Evolutionary conservation across 1,140 invertebrate genomes (phyloP), one percentile per base, ranked within the genome.

Genomic region (Nasonia giraulti): DNA sequence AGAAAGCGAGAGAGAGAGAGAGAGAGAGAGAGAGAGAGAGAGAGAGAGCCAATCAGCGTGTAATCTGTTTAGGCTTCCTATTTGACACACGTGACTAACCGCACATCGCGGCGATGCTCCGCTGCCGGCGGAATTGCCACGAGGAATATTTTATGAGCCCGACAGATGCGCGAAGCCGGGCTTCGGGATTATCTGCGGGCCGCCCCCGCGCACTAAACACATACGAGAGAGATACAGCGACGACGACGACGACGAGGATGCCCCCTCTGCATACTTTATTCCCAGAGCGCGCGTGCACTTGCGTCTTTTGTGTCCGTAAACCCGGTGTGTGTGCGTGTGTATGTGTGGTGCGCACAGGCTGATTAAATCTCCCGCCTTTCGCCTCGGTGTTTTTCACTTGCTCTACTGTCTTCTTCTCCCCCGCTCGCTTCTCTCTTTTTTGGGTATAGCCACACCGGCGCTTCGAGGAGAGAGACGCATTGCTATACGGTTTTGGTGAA

Each of bases 51-150:
- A 90, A 91, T 91, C 90, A 89, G 88, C 88, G 86, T 88, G 88
- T 92, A 92, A 92, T 92, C 90, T 89, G 89, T 92, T 92, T 92
- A 91, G 88, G 86, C 89, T 91, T 86, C 88, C 86, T 82, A 88
- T 90, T 90, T 87, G 88, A 87, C 87, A 88, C 89, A 86, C 87
- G 87, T 89, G 89, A 91, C 90, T 90, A 90, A 91, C 90, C 91
- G 86, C 89, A 85, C 85, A 84, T 88, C 86, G 14, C 55, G 33
- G 84, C 87, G 80, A 82, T 85, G 83, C 66, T 85, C 33, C 33
- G 83, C 85, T 80, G 73, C 40, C 77, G 23, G 62, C 12, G 77
- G 27, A 79, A 84, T 81, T 86, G n/a, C 85, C 78, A 83, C 76
- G 31, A 80, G 87, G 89, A 89, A 90, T 91, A 89, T 89, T 89